Conservation (phyloP, 1,140 invertebrate species). For the Diploscapter pachys region DNA sequence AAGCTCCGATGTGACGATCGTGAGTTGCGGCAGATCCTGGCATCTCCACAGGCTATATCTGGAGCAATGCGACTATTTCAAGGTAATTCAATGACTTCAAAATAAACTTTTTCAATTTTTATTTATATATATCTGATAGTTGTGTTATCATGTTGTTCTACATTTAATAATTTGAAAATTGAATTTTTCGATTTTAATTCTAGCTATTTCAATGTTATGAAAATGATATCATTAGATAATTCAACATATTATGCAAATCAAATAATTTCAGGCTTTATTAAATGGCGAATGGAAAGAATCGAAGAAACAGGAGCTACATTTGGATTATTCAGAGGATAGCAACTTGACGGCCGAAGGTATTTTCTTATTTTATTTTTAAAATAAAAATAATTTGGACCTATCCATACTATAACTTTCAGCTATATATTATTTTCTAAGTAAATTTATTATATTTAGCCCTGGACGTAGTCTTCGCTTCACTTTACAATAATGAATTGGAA, state of each 20-base stretch:
- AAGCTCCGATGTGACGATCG: constrained; percentile 1
- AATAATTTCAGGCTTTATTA: constrained; percentile 4
- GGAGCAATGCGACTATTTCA: constrained; percentile 6
- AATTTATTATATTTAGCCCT: not conserved
- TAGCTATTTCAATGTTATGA: no score
- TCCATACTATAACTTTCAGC: no score
- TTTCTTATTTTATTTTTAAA: not conserved
- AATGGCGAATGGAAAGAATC: constrained; percentile 9
- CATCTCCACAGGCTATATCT: constrained; percentile 13
- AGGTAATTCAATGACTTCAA: not conserved
- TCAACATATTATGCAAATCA: not conserved
- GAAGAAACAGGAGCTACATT: not conserved
- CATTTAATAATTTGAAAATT: no score
- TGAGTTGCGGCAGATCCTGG: not conserved
- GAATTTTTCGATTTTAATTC: no score
- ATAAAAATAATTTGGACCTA: no score
- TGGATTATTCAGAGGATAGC: not conserved
- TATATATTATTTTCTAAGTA: not conserved
- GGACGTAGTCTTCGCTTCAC: constrained; percentile 8
- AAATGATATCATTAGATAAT: not conserved
- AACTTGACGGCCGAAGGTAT: constrained; percentile 5
- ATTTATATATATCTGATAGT: no score
- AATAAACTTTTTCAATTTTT: no score
- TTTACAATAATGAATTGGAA: constrained; percentile 17
- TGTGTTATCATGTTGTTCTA: no score